Base-by-base conservation (phyloP, 1,140 invertebrate genomes). In the Pseudoatta argentina region DNA sequence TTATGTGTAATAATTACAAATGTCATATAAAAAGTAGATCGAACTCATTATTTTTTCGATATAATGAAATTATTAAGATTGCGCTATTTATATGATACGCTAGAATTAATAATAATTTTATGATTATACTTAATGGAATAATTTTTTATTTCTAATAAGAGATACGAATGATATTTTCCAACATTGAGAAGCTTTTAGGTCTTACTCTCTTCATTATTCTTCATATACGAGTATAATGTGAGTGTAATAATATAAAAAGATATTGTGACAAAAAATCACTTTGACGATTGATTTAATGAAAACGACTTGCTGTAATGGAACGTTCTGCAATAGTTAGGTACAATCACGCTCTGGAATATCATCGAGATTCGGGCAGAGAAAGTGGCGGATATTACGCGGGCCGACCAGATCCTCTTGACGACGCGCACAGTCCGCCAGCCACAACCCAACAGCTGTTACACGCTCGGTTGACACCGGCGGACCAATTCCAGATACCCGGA, bases 361-460 rank as follows among this genome's bases (percentile, higher is more conserved):
- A 16, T 94, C 85, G 53, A 94, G 90, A 51, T 89, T 86, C 30
- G 94, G 94, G 51, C 94, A 95, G 14, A 94, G 90, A 66, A 94
- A 94, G 82, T 95, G 94, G 51, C 90, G 89, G 72, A 94, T 89
- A 86, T 95, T 93, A 12, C 94, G 92, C 10, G 94, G 94, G 0
- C 94, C 93, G 72, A 95, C 92, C 53, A 92, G 61, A 24, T 94
- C 94, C n/a, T 91, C 79, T 69, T 95, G 94, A 51, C 92, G 91
- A 64, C 91, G 91, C 72, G 92, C 92, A 51, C 94, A 94, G 7
- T 94, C 94, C 14, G 87, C 86, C 83, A 95, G 66, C 94, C 94
- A 95, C 39, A 90, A 34, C 12, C 83, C 82, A 63, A 94, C 92
- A 10, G 89, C 90, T 27, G 90, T 91, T 69, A 94, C 87, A 53